Base-by-base conservation (phyloP, 2,888 invertebrate genomes). In the Apoda limacodes region DNA sequence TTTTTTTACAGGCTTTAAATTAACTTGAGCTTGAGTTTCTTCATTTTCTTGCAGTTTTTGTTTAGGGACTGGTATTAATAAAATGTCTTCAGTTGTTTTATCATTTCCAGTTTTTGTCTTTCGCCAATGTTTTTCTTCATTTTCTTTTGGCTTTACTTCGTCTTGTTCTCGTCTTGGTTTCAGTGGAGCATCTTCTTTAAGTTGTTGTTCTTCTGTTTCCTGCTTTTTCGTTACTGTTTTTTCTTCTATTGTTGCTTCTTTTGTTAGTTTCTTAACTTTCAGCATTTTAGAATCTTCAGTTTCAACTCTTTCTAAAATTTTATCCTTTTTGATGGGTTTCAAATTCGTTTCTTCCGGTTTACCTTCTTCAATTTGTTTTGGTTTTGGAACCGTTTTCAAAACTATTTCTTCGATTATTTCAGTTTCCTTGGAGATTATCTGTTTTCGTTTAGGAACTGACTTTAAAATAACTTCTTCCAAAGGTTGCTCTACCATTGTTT, bases 341-440 rank as follows among this genome's bases (percentile, higher is more conserved):
- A 46, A 36, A 3, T 41, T 30, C 0, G 51, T 41, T 34, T 83
- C 76, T 47, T 75, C 72, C 1, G 61, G 49, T 38, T 71, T 66
- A 38, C 70, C 64, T 34, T 69, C 61, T 24, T 57, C 47, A 2
- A 30, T 22, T 7, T 9, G 26, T 11, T 50, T 48, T 3, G 40
- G 42, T 40, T 51, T 57, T 7, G 52, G 52, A 17, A 71, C 46
- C 1, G 84, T 82, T 35, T 84, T 84, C 0, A 85, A 57, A 13
- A 59, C 53, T 0, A 83, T 67, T 43, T 80, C 71, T 52, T 83
- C 82, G 29, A 66, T 67, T 47, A 49, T 60, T 52, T 37, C 61
- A 55, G 75, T 63, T 29, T 61, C 60, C 6, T 60, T 50, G 11
- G 68, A n/a, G n/a, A 67, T 4, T 54, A 55, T 31, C 59, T 63